These are phyloP conservation scores for Pterocles orientalis DNA, from an alignment of 2,113 vertebrate genomes.

Conservation along the genomic window DNA sequence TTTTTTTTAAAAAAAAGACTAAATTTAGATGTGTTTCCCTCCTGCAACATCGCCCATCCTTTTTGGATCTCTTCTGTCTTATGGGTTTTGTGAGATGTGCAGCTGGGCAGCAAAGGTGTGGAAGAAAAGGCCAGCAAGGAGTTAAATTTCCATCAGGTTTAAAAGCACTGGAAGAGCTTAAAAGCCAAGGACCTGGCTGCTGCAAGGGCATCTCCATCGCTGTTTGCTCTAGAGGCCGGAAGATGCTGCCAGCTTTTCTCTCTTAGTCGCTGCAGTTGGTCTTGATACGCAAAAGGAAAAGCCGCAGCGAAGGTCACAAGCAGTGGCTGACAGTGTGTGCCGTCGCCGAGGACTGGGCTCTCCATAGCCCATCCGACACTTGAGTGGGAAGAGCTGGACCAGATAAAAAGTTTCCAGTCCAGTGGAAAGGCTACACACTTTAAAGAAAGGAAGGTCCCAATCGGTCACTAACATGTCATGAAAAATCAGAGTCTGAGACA, in stretches of 20 bases:
- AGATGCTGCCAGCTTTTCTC: background rate
- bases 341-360: fast-evolving
- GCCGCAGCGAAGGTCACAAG: background rate
- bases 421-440: background rate
- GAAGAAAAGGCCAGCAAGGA: background rate
- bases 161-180: background rate
- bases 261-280: background rate
- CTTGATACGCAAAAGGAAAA: background rate
- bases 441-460: background rate
- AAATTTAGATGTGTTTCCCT: background rate
- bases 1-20: background rate
- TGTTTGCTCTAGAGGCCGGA: background rate
- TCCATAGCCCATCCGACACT: fast-evolving
- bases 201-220: background rate
- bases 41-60: background rate
- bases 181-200: background rate
- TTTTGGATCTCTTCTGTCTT: background rate
- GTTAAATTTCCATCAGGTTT: background rate
- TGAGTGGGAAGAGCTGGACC: background rate
- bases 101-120: background rate
- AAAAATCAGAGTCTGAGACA: background rate
- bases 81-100: fast-evolving
- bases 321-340: fast-evolving
- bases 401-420: background rate
- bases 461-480: background rate